phyloP scores from a whole-genome alignment of 2,797 vertebrate species.

The Arctocebus calabarensis region DNA sequence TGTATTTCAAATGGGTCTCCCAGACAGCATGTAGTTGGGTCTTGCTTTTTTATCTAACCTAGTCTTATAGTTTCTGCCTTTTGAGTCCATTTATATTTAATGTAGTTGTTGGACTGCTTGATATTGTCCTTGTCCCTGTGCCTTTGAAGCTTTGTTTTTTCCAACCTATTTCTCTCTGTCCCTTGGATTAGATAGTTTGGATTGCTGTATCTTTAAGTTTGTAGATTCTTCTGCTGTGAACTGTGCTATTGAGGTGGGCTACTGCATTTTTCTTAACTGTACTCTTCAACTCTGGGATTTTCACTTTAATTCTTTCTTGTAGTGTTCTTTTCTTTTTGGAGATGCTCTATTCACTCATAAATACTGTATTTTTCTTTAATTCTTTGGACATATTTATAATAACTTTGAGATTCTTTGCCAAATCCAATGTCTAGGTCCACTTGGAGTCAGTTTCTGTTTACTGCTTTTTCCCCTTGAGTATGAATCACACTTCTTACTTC shows the following conservation, averaged over 20 bases:
- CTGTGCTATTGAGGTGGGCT: background rate
- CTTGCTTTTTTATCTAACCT: conserved; percentile 27
- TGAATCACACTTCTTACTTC: conserved; percentile 17
- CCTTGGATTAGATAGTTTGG: background rate
- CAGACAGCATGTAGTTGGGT: background rate
- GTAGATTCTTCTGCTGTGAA: background rate
- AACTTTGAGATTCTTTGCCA: conserved; percentile 55
- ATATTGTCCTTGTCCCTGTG: conserved; percentile 30
- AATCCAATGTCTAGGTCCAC: background rate
- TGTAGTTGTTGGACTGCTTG: conserved; percentile 27
- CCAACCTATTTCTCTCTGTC: background rate
- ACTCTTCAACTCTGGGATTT: background rate
- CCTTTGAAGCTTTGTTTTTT: background rate
- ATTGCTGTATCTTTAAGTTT: background rate
- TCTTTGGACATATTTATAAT: conserved; percentile 37
- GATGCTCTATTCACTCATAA: conserved; percentile 13
- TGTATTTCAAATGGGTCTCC: conserved; percentile 1
- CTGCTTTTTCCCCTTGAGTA: background rate
- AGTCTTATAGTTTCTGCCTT: background rate
- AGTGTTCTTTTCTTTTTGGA: background rate
- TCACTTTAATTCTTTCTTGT: background rate
- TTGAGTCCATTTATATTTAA: conserved; percentile 45
- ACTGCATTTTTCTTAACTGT: background rate
- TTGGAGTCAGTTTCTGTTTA: conserved; percentile 38
- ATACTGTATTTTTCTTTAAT: conserved; percentile 8